A percentile compares a stretch with the other conserved stretches of the same genome.
Conservation (phyloP, 2,797 vertebrate species). For the Momotus momota region DNA sequence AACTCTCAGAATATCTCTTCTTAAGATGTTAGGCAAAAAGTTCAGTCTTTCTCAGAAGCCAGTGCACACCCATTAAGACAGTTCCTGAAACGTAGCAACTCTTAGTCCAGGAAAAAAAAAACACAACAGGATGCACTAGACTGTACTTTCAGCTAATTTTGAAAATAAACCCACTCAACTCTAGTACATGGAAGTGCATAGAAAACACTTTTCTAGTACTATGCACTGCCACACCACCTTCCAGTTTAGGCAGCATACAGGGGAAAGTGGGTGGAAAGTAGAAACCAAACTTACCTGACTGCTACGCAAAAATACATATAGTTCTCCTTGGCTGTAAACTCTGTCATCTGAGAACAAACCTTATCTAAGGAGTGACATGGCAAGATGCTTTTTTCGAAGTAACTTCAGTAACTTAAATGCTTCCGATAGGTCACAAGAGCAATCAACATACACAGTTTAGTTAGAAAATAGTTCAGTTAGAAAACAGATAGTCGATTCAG, state of each 20-base stretch:
- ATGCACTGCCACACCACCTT: not conserved
- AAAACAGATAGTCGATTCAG: not conserved
- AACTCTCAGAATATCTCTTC: not conserved
- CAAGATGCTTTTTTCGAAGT: not conserved
- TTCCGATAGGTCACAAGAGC: not conserved
- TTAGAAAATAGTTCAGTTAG: not conserved
- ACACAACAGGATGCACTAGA: not conserved
- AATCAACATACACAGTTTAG: not conserved
- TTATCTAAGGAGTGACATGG: rapidly evolving
- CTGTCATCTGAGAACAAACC: not conserved
- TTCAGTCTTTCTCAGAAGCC: not conserved
- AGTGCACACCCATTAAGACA: not conserved
- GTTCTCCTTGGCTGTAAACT: not conserved
- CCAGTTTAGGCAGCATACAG: not conserved
- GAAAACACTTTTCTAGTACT: not conserved
- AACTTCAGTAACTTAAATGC: not conserved
- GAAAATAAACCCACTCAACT: not conserved
- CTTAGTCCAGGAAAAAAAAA: rapidly evolving
- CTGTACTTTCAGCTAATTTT: not conserved
- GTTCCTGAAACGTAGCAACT: not conserved
- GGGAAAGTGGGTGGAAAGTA: not conserved
- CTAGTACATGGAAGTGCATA: rapidly evolving
- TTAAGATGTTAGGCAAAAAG: not conserved
- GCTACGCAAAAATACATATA: not conserved
- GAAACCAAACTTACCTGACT: not conserved